Conservation (phyloP, 2,888 invertebrate genomes). For the Polydrusus tereticollis region DNA sequence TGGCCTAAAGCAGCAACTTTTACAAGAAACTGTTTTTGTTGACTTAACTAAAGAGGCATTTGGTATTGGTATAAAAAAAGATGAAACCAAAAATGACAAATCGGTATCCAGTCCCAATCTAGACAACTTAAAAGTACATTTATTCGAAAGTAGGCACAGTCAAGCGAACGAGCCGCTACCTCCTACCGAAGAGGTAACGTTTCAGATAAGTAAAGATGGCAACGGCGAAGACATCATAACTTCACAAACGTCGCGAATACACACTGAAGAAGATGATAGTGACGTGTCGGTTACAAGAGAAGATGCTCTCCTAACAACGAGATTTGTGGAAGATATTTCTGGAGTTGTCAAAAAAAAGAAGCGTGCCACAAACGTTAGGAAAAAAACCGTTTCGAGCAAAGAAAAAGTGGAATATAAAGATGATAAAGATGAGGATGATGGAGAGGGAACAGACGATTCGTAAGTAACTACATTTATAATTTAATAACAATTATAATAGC, state of each 20-base stretch:
- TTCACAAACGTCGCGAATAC: background rate
- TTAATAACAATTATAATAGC: background rate
- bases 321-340: background rate
- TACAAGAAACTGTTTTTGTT: background rate
- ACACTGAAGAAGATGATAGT: slow-evolving; percentile 9
- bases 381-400: background rate
- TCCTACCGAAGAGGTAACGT: slow-evolving; percentile 25
- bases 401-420: slow-evolving; percentile 15
- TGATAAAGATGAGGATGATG: slow-evolving; percentile 20
- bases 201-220: slow-evolving; percentile 10
- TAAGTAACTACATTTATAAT: background rate
- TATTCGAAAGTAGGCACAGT: background rate
- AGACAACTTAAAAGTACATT: background rate
- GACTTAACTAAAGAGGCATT: slow-evolving; percentile 3
- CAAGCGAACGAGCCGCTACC: background rate
- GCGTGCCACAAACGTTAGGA: background rate
- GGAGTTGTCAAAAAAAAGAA: background rate
- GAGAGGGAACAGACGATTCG: slow-evolving; percentile 14
- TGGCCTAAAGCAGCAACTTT: background rate
- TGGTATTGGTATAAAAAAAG: background rate
- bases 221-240: slow-evolving; percentile 34
- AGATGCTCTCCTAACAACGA: background rate
- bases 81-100: background rate
- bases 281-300: slow-evolving; percentile 24
- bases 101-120: background rate